A percentile compares a stretch with the other conserved stretches of the same genome.
These are phyloP conservation scores for Chrysocyon brachyurus DNA, from an alignment of 2,797 vertebrate species.

Conservation along the genomic window DNA sequence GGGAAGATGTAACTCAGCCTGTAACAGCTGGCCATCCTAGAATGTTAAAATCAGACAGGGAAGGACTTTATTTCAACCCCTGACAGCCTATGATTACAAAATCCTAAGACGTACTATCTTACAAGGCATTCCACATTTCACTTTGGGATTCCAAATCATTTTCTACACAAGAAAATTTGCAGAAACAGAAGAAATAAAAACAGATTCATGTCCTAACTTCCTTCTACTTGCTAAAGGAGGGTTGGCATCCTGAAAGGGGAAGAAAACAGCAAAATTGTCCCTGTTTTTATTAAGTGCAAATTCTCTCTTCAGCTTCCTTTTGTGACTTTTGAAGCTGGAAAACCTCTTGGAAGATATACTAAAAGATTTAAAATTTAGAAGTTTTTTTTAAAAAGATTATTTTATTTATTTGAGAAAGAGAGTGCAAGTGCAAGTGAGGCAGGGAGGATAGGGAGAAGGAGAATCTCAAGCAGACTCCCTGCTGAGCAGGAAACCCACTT, in stretches of 20 bases:
- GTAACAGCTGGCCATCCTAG: background rate
- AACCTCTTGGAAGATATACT: background rate
- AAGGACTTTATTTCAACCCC: background rate
- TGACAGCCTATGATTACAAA: background rate
- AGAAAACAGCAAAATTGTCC: background rate
- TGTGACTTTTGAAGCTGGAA: background rate
- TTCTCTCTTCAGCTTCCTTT: background rate
- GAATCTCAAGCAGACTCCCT: too few species aligned
- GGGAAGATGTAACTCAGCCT: background rate
- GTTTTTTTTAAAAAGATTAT: too few species aligned
- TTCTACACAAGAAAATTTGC: slow-evolving; percentile 13
- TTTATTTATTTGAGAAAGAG: too few species aligned
- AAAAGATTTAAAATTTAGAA: background rate
- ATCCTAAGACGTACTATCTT: background rate
- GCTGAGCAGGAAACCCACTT: too few species aligned
- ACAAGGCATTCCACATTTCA: background rate
- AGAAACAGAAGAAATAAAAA: slow-evolving; percentile 30
- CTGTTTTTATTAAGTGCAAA: background rate
- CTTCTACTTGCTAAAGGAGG: background rate
- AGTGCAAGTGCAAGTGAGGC: too few species aligned
- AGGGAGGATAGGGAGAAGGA: too few species aligned
- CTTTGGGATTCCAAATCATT: slow-evolving; percentile 30
- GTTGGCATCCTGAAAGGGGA: background rate
- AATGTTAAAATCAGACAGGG: background rate
- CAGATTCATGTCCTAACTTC: background rate